These are phyloP conservation scores for Andrena fulva DNA, from an alignment of 2,888 invertebrate genomes.

Conservation along the genomic window DNA sequence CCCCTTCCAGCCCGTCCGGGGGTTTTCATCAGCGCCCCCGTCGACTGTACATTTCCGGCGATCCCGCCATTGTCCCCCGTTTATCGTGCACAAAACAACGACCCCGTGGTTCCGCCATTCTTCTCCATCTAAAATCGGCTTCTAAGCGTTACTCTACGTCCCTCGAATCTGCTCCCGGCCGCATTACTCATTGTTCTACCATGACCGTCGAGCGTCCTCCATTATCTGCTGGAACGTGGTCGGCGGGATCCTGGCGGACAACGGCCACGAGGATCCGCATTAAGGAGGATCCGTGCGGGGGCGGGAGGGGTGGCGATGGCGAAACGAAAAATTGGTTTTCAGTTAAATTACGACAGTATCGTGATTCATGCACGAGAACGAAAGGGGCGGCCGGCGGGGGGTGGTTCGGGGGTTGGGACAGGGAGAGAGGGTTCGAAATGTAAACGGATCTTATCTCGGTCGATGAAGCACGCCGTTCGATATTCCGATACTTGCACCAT, in stretches of 20 bases:
- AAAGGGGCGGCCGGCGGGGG: not conserved
- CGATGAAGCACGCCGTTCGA: constrained; percentile 74
- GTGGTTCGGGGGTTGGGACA: not conserved
- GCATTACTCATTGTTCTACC: constrained; percentile 61
- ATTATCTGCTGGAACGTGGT: constrained; percentile 37
- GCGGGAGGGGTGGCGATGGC: constrained; percentile 25
- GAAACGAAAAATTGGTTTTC: constrained; percentile 72
- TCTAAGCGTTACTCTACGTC: constrained; percentile 53
- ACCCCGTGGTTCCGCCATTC: constrained; percentile 44
- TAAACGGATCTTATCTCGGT: constrained; percentile 76
- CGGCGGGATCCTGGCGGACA: constrained; percentile 6
- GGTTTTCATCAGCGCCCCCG: constrained; percentile 53
- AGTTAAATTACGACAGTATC: constrained; percentile 66
- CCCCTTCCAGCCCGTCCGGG: not conserved
- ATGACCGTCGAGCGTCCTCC: constrained; percentile 51
- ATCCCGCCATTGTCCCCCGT: constrained; percentile 49
- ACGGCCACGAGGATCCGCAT: constrained; percentile 36
- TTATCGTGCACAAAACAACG: constrained; percentile 58
- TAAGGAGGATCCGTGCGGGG: constrained; percentile 32
- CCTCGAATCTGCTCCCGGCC: constrained; percentile 40
- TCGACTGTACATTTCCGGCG: constrained; percentile 59
- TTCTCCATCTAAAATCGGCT: constrained; percentile 45
- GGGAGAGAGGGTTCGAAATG: constrained; percentile 57
- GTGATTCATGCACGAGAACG: constrained; percentile 67
- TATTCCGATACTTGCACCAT: constrained; percentile 62